Base-by-base conservation (phyloP, 2,113 vertebrate species). In the Uropsilus gracilis region DNA sequence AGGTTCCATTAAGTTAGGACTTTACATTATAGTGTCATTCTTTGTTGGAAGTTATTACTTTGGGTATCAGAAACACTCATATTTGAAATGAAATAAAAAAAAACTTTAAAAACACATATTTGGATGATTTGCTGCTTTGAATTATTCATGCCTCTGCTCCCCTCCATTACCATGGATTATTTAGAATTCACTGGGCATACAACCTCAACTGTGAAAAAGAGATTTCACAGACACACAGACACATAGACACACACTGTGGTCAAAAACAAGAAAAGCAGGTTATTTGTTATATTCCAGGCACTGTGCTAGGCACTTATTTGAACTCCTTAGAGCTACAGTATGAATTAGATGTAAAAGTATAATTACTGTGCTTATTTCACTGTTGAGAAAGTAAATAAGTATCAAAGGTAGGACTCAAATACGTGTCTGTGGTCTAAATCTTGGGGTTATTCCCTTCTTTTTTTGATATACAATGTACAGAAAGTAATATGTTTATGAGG, bases 31-130 rank as follows among this genome's bases (percentile, higher is more conserved):
- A 5, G 44, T 13, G 53, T 48, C 37, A 50, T 59, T 68, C 50
- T 90, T 92, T 59, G 76, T 73, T 42, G 68, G 72, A 93, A 86
- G 89, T 71, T 53, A 88, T 88, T 93, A 76, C 30, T 80, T 83
- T 71, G 59, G 44, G 28, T 50, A 90, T 90, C 81, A 88, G 71
- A 81, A 81, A 85, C 17, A 16, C n/a, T 72, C 50, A 57, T 44
- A 82, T 71, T 88, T 86, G 57, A 88, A 92, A 75, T 94, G 30
- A 94, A 95, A 93, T 1, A 26, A 71, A 91, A 53, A 90, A 77
- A 57, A 68, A 3, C 50, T 13, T 66, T 77, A 28, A 75, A 81
- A 86, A 68, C 61, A 88, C 78, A 82, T 42, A 37, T 94, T 68
- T 32, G 63, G 68, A 39, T 63, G 42, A 57, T 76, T 89, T 90